Evolutionary conservation across 2,797 vertebrate species (phyloP).

Genomic region (Prionace glauca): DNA sequence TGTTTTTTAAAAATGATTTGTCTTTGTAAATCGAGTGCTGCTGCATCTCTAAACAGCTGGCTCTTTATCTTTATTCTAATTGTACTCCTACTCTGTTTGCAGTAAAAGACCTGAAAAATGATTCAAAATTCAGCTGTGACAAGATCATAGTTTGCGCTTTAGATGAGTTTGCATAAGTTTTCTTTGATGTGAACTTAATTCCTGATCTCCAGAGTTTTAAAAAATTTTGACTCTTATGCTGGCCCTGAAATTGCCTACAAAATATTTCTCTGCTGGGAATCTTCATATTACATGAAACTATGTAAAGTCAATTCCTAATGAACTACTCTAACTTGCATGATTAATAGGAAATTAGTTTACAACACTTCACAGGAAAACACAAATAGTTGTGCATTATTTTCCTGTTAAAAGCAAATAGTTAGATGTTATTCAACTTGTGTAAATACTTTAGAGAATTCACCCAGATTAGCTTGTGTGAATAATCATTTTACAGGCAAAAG

Average conservation of each 20-base stretch:
- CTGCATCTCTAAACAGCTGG: neutral
- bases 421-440: neutral
- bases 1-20: neutral
- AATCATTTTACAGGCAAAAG: neutral
- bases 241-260: neutral
- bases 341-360: neutral
- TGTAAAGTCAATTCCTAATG: neutral
- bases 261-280: neutral
- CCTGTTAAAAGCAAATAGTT: neutral
- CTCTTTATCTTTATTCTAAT: neutral
- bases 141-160: neutral
- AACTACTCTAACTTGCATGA: neutral
- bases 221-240: neutral
- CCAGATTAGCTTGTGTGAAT: neutral
- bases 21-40: neutral
- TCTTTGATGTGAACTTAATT: neutral
- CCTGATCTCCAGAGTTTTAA: neutral
- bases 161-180: neutral
- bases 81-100: neutral
- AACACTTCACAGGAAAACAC: neutral
- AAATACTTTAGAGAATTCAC: conserved; percentile 20
- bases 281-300: neutral
- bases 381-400: neutral
- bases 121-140: neutral
- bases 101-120: neutral